Conservation (phyloP, 2,797 vertebrate species). For the Sarcophilus harrisii region DNA sequence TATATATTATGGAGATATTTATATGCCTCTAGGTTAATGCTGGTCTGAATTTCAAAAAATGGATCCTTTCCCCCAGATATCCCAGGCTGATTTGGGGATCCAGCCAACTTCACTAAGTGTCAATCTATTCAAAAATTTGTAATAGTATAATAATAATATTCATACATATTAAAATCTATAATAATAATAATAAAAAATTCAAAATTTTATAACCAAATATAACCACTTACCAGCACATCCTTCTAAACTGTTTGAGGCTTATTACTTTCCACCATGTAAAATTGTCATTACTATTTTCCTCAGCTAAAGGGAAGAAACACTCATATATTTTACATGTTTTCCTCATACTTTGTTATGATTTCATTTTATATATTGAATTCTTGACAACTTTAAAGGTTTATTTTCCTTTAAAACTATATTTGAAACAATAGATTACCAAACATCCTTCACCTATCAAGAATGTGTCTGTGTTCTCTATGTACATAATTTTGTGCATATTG, state of each 20-base stretch:
- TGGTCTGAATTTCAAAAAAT: background rate
- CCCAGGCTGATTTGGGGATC: background rate
- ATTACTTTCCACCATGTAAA: background rate
- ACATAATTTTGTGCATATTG: background rate
- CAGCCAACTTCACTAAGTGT: background rate
- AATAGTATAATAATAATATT: too few relatives aligned
- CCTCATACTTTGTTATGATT: background rate
- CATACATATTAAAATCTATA: too few relatives aligned
- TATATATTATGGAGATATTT: background rate
- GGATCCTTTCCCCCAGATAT: background rate
- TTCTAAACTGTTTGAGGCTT: background rate
- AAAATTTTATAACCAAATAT: background rate
- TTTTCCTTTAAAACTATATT: constrained; percentile 1
- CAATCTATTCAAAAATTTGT: background rate
- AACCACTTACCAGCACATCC: background rate
- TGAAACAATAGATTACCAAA: background rate
- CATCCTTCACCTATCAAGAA: background rate
- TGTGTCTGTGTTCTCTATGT: background rate
- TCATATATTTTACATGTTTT: background rate
- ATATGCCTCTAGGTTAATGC: background rate
- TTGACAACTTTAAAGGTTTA: background rate
- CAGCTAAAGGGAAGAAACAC: background rate
- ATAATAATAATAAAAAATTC: background rate
- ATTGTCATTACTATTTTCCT: background rate
- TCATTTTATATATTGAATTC: constrained; percentile 41